These are phyloP conservation scores for Colius striatus DNA, from an alignment of 2,113 vertebrate species.

Conservation along the genomic window DNA sequence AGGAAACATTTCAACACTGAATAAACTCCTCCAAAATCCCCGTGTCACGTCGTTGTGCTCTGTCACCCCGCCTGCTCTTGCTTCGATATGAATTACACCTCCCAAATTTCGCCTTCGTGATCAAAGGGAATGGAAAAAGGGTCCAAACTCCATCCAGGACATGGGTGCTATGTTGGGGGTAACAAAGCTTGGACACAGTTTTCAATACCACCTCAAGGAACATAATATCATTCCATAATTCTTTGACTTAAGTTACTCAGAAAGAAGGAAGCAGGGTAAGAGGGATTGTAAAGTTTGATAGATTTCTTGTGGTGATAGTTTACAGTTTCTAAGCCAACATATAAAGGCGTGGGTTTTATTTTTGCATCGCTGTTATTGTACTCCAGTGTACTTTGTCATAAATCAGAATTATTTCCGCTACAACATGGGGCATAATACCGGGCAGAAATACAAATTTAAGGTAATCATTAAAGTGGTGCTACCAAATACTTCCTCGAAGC, in stretches of 20 bases:
- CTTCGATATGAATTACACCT: background rate
- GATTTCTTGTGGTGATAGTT: constrained; percentile 71
- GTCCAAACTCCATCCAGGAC: background rate
- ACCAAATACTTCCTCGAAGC: constrained; percentile 41
- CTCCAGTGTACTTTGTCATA: constrained; percentile 64
- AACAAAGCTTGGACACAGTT: background rate
- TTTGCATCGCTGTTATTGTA: constrained; percentile 70
- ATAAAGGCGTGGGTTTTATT: constrained; percentile 71
- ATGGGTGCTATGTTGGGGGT: constrained; percentile 31
- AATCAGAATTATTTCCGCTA: constrained; percentile 76
- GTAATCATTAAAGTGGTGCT: constrained; percentile 60
- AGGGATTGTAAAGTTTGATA: constrained; percentile 75
- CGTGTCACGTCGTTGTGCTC: background rate
- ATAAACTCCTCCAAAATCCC: constrained; percentile 6
- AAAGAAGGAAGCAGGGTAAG: constrained; percentile 66
- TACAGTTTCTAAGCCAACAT: constrained; percentile 71
- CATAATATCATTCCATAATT: constrained; percentile 70
- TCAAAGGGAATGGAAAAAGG: background rate
- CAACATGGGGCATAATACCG: constrained; percentile 51
- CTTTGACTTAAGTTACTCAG: constrained; percentile 64
- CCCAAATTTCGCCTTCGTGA: background rate
- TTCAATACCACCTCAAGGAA: constrained; percentile 66
- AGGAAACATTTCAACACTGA: constrained; percentile 5
- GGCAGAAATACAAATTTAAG: constrained; percentile 69
- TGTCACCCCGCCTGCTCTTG: background rate